Percentiles rank a stretch among this genome's conserved stretches.
These are phyloP conservation scores for Tenthredo amoena DNA, from an alignment of 2,888 invertebrate species.

Conservation along the genomic window DNA sequence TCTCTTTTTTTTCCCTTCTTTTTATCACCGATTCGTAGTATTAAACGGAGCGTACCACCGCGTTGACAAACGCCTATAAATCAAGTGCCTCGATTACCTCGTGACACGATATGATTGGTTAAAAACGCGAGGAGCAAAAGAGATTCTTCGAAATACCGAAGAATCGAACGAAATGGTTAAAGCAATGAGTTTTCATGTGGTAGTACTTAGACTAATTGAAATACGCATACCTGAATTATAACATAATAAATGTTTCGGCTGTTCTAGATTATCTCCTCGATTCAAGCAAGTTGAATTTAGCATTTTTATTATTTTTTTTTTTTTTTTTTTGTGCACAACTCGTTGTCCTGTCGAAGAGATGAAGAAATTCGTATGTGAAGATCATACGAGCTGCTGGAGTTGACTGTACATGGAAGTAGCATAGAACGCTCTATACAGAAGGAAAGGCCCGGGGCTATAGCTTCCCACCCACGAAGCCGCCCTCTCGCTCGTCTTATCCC, in stretches of 20 bases:
- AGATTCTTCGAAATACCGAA: neutral
- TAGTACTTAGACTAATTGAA: neutral
- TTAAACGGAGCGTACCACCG: neutral
- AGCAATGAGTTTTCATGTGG: neutral
- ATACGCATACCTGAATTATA: neutral
- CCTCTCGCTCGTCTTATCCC: slow-evolving; percentile 50
- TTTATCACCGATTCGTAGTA: neutral
- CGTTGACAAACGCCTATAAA: neutral
- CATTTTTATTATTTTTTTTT: neutral
- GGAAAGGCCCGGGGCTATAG: slow-evolving; percentile 73
- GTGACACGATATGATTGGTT: slow-evolving; percentile 28
- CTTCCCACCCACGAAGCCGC: slow-evolving; percentile 68
- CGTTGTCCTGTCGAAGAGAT: neutral
- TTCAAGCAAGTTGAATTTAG: neutral
- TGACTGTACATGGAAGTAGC: slow-evolving; percentile 66
- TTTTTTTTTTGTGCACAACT: neutral
- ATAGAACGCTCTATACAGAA: slow-evolving; percentile 64
- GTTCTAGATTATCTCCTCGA: neutral
- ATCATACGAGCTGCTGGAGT: slow-evolving; percentile 50
- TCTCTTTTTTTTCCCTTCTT: neutral
- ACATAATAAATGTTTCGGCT: neutral
- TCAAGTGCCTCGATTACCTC: slow-evolving; percentile 23
- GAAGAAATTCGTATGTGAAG: neutral
- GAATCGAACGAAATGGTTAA: neutral
- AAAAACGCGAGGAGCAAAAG: neutral